Percentiles rank a stretch among this genome's conserved stretches.
Conservation (phyloP, 2,797 vertebrate species). For the Poliocrania exsul region DNA sequence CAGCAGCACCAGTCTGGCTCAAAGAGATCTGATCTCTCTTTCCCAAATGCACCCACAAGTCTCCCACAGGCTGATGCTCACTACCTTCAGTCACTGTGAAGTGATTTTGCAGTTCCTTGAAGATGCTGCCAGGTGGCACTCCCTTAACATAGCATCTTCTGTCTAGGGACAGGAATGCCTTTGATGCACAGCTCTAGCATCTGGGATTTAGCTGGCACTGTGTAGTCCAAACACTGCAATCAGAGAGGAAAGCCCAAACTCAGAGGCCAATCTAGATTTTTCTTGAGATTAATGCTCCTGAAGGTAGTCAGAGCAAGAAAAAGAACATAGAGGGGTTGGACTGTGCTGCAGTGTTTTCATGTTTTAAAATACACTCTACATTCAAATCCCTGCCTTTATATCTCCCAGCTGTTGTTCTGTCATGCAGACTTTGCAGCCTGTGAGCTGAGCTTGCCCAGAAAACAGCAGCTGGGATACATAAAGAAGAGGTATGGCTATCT, state of each 20-base stretch:
- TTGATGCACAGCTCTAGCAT: not conserved
- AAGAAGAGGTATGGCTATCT: not conserved
- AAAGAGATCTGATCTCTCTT: not conserved
- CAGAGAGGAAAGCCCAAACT: not conserved
- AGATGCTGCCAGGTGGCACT: slow-evolving; percentile 71
- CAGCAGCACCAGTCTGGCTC: not conserved
- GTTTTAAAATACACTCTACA: not conserved
- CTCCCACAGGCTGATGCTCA: not conserved
- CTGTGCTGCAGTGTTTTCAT: not conserved
- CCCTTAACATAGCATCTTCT: slow-evolving; percentile 27
- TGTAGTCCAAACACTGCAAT: not conserved
- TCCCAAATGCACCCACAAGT: not conserved
- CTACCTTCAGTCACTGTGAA: not conserved
- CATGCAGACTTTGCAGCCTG: not conserved
- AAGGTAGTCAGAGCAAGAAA: not conserved
- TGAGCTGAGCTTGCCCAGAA: not conserved
- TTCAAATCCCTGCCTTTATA: not conserved
- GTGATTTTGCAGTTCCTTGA: slow-evolving; percentile 46
- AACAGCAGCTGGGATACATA: slow-evolving; percentile 14
- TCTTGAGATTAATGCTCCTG: not conserved
- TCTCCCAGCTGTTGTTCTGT: slow-evolving; percentile 30
- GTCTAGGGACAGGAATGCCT: not conserved
- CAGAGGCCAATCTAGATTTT: not conserved
- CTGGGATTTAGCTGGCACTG: not conserved
- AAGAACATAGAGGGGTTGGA: not conserved